Percentiles rank a stretch among this genome's conserved stretches.
phyloP scores from a whole-genome alignment of 2,888 invertebrate genomes.

The Drosophila borealis region DNA sequence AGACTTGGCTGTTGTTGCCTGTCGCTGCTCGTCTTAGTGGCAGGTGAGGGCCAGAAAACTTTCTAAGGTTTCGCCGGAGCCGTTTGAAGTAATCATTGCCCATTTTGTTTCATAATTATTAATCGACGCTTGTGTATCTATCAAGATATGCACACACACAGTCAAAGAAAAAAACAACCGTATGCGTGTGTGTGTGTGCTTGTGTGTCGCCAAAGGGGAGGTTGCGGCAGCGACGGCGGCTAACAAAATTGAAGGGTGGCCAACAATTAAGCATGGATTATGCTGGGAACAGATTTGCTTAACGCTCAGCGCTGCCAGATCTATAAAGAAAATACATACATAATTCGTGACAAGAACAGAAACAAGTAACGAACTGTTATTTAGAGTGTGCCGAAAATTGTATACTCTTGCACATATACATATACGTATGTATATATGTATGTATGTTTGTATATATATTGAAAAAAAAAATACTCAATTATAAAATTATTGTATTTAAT shows the following conservation, averaged over 20 bases:
- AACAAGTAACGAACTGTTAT: background rate
- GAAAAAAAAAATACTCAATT: no score
- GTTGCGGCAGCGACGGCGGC: conserved; percentile 7
- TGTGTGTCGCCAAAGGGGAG: conserved; percentile 27
- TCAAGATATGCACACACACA: conserved; percentile 13
- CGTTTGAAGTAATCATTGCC: conserved; percentile 63
- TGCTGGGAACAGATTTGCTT: conserved; percentile 37
- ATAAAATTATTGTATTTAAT: no score
- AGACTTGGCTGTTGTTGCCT: conserved; percentile 29
- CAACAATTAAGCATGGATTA: conserved; percentile 73
- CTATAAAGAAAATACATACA: background rate
- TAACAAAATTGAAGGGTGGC: conserved; percentile 36
- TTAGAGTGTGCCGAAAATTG: no score
- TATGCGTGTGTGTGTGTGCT: background rate
- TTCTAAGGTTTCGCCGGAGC: conserved; percentile 68
- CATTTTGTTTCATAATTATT: conserved; percentile 72
- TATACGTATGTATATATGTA: background rate
- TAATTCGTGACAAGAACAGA: background rate
- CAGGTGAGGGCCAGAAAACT: conserved; percentile 54
- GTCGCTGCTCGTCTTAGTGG: conserved; percentile 13
- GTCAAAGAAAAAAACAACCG: conserved; percentile 6
- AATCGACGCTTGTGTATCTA: conserved; percentile 71
- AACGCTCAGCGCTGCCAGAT: conserved; percentile 39
- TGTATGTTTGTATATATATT: background rate
- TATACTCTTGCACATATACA: background rate